Evolutionary conservation across 2,888 invertebrate species (phyloP).

Genomic region (Stratiomys singularior): DNA sequence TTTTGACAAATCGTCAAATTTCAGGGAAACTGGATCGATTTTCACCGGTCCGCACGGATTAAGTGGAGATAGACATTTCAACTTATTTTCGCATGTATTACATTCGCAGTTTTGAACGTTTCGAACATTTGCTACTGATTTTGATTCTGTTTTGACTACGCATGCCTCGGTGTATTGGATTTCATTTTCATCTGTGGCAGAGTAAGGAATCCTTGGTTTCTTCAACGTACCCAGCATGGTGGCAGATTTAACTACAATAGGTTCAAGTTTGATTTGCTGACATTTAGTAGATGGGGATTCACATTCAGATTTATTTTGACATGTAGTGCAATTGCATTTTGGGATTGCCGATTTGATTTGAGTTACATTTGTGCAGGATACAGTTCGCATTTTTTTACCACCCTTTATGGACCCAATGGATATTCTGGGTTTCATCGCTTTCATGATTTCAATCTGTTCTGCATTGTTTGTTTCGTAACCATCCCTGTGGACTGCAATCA

Average conservation of each 20-base stretch:
- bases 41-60: background rate
- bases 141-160: background rate
- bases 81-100: background rate
- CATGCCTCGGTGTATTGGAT: background rate
- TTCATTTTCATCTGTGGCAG: background rate
- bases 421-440: background rate
- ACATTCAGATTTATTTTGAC: background rate
- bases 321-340: background rate
- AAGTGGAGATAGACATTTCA: background rate
- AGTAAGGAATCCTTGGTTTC: background rate
- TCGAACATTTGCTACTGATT: too few relatives aligned
- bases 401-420: background rate
- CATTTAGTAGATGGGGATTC: background rate
- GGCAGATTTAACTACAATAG: background rate
- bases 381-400: background rate
- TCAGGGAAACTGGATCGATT: background rate
- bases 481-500: background rate
- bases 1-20: background rate
- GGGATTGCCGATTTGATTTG: background rate
- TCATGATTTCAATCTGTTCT: background rate
- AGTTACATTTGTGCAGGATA: background rate
- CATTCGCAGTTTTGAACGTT: background rate
- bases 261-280: background rate
- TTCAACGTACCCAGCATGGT: background rate
- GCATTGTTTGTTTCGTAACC: background rate